These are phyloP conservation scores for Umimayanthus chanpuru DNA, from an alignment of 92 coral and sea anemone species.

Conservation along the genomic window DNA sequence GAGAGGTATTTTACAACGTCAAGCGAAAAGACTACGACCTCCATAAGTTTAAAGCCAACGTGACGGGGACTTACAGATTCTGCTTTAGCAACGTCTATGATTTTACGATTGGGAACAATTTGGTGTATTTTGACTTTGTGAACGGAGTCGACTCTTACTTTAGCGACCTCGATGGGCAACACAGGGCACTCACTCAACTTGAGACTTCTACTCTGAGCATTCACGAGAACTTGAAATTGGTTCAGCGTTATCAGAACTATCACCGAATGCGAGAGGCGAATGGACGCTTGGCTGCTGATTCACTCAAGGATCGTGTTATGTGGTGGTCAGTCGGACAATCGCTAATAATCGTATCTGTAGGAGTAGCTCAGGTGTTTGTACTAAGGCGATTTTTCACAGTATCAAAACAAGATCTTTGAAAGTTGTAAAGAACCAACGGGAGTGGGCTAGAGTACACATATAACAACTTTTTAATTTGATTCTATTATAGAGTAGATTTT, in stretches of 20 bases:
- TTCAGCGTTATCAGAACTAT: slow-evolving; percentile 93
- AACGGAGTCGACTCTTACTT: slow-evolving; percentile 75
- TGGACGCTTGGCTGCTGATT: slow-evolving; percentile 92
- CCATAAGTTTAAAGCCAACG: slow-evolving; percentile 72
- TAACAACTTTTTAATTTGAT: neutral
- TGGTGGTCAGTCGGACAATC: slow-evolving; percentile 99
- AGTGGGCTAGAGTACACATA: neutral
- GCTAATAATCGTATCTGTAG: slow-evolving; percentile 68
- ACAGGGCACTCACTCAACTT: slow-evolving; percentile 84
- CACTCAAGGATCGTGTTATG: slow-evolving; percentile 70
- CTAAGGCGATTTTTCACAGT: slow-evolving; percentile 91
- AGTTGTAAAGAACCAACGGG: neutral
- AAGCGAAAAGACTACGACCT: slow-evolving; percentile 95
- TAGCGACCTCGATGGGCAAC: slow-evolving; percentile 52
- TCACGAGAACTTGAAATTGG: slow-evolving; percentile 85
- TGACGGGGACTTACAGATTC: slow-evolving; percentile 85
- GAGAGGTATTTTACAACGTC: slow-evolving; percentile 72
- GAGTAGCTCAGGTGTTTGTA: slow-evolving; percentile 81
- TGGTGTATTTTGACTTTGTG: slow-evolving; percentile 94
- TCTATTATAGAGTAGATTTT: neutral
- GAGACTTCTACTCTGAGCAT: slow-evolving; percentile 81
- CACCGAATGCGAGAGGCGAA: slow-evolving; percentile 94
- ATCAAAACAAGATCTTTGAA: slow-evolving; percentile 72
- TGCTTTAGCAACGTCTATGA: slow-evolving; percentile 97
- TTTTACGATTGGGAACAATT: slow-evolving; percentile 88